Conservation (phyloP, 2,113 vertebrate genomes). For the Abramis brama region DNA sequence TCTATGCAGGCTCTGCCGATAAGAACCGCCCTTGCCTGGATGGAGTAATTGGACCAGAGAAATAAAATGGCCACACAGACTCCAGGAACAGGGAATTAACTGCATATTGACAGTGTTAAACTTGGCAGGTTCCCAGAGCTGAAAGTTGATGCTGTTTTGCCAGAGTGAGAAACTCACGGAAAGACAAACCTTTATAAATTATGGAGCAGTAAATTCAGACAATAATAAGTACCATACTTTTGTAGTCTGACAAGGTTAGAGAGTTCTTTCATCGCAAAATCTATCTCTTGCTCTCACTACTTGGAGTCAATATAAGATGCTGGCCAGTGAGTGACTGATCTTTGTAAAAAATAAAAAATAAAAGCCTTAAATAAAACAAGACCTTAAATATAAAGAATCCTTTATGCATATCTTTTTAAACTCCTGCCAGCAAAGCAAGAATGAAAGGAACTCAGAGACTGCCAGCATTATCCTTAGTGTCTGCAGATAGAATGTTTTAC, state of each 20-base stretch:
- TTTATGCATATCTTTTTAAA: conserved; percentile 12
- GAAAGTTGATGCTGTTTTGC: conserved; percentile 25
- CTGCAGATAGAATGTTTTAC: conserved; percentile 34
- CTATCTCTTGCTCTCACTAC: not conserved
- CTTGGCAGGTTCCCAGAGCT: conserved; percentile 16
- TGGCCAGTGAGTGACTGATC: not conserved
- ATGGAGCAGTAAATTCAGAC: not conserved
- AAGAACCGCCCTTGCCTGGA: conserved; percentile 26
- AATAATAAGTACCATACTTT: not conserved
- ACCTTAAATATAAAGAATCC: conserved; percentile 15
- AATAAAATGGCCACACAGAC: conserved; percentile 14
- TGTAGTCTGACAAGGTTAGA: not conserved
- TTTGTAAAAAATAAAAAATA: not conserved
- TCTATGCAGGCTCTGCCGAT: conserved; percentile 36
- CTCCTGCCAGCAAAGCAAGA: conserved; percentile 17
- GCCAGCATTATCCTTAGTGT: conserved; percentile 43
- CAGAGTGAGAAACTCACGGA: conserved; percentile 12
- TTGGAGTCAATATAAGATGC: not conserved
- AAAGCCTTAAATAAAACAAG: conserved; percentile 27
- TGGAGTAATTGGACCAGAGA: conserved; percentile 31
- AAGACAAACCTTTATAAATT: conserved; percentile 22
- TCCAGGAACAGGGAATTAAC: conserved; percentile 25
- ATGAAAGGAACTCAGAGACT: conserved; percentile 18
- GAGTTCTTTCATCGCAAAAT: not conserved
- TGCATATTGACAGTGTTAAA: conserved; percentile 36